A percentile compares a stretch with the other conserved stretches of the same genome.
Evolutionary conservation across 1,140 invertebrate species (phyloP).

Genomic region (Pararge aegeria): DNA sequence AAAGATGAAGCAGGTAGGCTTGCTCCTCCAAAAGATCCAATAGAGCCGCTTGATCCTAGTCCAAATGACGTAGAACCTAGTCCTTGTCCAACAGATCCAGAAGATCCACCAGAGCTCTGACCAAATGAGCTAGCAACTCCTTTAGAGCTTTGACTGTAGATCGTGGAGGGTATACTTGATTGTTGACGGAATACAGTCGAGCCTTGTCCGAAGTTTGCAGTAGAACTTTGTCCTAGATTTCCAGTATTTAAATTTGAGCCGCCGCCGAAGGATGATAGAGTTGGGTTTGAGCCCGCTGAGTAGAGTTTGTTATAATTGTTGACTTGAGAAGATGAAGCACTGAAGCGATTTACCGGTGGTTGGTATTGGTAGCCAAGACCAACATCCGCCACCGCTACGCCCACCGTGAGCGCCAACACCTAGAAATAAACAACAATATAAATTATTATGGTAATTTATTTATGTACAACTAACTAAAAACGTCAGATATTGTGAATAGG

Average conservation of each 20-base stretch:
- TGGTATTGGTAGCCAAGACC: constrained; percentile 61
- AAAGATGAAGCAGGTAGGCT: not conserved
- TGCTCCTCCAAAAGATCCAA: not conserved
- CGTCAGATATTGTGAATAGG: too few species aligned
- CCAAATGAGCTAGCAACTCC: not conserved
- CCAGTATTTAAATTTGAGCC: not conserved
- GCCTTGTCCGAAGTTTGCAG: not conserved
- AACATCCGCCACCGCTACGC: constrained; percentile 48
- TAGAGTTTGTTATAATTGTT: constrained; percentile 26
- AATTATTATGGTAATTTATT: too few species aligned
- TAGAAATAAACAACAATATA: constrained; percentile 42
- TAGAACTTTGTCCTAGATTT: not conserved
- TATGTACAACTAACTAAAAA: too few species aligned
- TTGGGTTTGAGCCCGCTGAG: constrained; percentile 9
- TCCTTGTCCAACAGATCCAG: constrained; percentile 1
- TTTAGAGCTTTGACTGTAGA: not conserved
- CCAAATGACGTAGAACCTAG: not conserved
- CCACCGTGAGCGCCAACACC: constrained; percentile 43
- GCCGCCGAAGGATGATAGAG: not conserved
- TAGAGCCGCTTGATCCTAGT: not conserved
- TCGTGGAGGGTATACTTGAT: not conserved
- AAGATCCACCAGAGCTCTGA: not conserved
- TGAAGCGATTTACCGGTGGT: constrained; percentile 48
- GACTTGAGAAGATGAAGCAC: constrained; percentile 46
- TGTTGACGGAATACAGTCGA: not conserved